A percentile compares a stretch with the other conserved stretches of the same genome.
phyloP scores from a whole-genome alignment of 2,888 invertebrate genomes.

The Mimumesa dahlbomi region DNA sequence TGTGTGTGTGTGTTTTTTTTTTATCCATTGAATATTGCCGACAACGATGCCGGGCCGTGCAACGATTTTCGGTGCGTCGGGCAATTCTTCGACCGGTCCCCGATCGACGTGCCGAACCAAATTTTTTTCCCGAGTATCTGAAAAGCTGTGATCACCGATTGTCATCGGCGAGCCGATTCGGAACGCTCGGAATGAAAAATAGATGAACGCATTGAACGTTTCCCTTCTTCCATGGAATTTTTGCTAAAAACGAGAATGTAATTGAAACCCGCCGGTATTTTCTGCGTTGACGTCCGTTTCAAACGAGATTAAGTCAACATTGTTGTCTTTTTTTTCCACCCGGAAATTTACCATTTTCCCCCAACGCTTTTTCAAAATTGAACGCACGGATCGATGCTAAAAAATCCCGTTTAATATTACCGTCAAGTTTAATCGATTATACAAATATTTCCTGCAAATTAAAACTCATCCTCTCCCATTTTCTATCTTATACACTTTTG shows the following conservation, averaged over 20 bases:
- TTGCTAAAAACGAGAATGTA: slow-evolving; percentile 48
- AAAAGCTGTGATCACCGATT: slow-evolving; percentile 52
- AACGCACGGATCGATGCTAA: no score
- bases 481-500: no score
- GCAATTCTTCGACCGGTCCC: slow-evolving; percentile 44
- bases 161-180: slow-evolving; percentile 24
- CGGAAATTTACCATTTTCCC: no score
- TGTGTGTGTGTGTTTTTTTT: slow-evolving; percentile 36
- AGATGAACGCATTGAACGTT: slow-evolving; percentile 51
- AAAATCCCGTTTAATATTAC: no score
- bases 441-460: no score
- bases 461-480: no score
- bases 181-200: slow-evolving; percentile 51
- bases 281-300: not conserved
- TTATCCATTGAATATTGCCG: slow-evolving; percentile 42
- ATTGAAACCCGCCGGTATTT: slow-evolving; percentile 26
- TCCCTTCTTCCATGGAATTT: slow-evolving; percentile 38
- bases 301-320: slow-evolving; percentile 15
- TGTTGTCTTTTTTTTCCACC: not conserved
- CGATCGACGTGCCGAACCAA: slow-evolving; percentile 33
- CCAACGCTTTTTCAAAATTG: no score
- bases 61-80: slow-evolving; percentile 48
- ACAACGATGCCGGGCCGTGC: slow-evolving; percentile 7
- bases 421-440: no score
- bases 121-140: slow-evolving; percentile 57